A percentile compares a stretch with the other conserved stretches of the same genome.
Conservation (phyloP, 2,113 vertebrate species). For the Syrmaticus mikado region DNA sequence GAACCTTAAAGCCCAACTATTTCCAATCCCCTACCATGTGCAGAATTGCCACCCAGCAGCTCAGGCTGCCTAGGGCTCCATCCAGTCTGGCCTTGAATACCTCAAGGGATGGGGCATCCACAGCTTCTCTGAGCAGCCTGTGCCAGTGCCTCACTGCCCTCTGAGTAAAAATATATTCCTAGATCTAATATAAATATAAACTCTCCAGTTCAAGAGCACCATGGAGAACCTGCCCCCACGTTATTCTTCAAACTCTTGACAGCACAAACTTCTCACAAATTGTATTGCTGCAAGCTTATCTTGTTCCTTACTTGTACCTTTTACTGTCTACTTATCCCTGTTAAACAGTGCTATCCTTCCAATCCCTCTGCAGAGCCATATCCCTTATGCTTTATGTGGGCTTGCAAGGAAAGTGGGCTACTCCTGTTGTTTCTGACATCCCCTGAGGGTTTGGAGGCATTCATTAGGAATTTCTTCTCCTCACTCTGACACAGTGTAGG, state of each 20-base stretch:
- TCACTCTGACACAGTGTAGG: background rate
- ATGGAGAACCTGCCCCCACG: background rate
- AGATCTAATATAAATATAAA: background rate
- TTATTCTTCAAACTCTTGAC: background rate
- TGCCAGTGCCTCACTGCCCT: no score
- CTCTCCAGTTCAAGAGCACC: background rate
- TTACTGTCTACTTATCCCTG: background rate
- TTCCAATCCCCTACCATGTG: no score
- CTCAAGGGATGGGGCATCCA: no score
- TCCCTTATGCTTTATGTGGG: background rate
- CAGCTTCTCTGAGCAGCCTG: no score
- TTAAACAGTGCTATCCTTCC: background rate
- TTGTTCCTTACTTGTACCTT: background rate
- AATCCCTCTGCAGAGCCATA: background rate
- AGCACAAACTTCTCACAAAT: background rate
- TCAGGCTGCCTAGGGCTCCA: no score
- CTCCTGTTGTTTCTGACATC: background rate
- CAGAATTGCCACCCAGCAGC: no score
- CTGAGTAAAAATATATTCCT: no score
- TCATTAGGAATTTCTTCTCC: slow-evolving; percentile 14
- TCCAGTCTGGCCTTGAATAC: no score
- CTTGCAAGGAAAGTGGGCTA: background rate
- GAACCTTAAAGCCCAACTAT: no score
- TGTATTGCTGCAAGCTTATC: background rate
- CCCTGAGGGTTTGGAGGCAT: background rate